Evolutionary conservation across 1,140 invertebrate species (phyloP).

Genomic region (Brachionus manjavacas): DNA sequence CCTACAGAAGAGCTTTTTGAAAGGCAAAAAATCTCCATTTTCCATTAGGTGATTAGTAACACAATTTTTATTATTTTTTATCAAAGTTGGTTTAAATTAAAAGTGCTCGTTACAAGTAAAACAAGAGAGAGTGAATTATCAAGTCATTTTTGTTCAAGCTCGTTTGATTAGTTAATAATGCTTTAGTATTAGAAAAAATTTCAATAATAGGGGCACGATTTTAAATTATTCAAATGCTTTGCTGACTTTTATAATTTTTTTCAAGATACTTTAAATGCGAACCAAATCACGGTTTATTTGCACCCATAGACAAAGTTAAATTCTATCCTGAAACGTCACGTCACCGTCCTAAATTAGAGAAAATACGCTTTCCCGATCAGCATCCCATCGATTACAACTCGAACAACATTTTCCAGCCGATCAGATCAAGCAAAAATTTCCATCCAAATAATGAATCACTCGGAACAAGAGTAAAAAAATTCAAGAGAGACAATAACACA

Average conservation of each 20-base stretch:
- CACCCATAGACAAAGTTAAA: conserved; percentile 51
- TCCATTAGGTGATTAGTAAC: background rate
- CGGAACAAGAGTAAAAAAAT: background rate
- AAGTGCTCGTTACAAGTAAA: background rate
- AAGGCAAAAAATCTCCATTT: background rate
- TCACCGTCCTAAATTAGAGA: background rate
- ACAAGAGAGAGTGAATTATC: background rate
- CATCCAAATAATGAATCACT: background rate
- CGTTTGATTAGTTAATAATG: conserved; percentile 34
- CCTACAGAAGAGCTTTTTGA: too few relatives aligned
- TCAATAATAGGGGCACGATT: background rate
- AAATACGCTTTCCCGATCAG: background rate
- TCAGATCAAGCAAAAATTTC: background rate
- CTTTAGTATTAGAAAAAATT: background rate
- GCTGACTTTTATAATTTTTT: background rate
- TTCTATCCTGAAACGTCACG: background rate
- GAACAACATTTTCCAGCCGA: background rate
- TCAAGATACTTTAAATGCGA: conserved; percentile 52
- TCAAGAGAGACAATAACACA: background rate
- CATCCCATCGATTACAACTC: background rate
- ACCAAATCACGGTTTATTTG: conserved; percentile 54
- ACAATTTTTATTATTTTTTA: background rate
- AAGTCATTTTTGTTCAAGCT: background rate
- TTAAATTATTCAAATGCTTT: background rate
- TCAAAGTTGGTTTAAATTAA: background rate